Conservation (phyloP, 2,888 invertebrate species). For the Pseudoips prasinana region DNA sequence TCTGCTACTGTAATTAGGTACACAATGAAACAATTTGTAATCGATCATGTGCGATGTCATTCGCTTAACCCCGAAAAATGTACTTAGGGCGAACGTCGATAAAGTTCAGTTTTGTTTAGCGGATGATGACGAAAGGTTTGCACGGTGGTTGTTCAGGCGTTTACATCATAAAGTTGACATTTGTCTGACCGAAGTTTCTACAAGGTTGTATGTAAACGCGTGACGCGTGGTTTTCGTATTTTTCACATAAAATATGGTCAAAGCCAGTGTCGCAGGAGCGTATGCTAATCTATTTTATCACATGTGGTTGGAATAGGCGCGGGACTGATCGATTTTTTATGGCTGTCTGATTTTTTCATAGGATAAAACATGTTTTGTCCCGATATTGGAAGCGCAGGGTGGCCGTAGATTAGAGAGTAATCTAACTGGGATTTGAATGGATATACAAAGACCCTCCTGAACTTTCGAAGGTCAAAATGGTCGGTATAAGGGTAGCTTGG, state of each 20-base stretch:
- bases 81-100: slow-evolving; percentile 28
- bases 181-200: slow-evolving; percentile 36
- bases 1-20: slow-evolving; percentile 58
- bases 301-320: slow-evolving; percentile 45
- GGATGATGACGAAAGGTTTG: slow-evolving; percentile 26
- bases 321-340: slow-evolving; percentile 56
- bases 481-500: too few species aligned
- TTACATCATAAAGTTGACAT: slow-evolving; percentile 44
- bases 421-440: slow-evolving; percentile 15
- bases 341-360: slow-evolving; percentile 40
- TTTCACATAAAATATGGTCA: slow-evolving; percentile 54
- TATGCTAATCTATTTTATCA: slow-evolving; percentile 66
- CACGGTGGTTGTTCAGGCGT: slow-evolving; percentile 25
- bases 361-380: slow-evolving; percentile 35
- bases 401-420: slow-evolving; percentile 9
- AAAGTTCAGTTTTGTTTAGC: slow-evolving; percentile 33
- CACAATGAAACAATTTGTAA: slow-evolving; percentile 61
- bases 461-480: slow-evolving; percentile 20
- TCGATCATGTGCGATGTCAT: slow-evolving; percentile 47
- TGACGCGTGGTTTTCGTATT: slow-evolving; percentile 48
- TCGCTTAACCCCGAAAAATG: slow-evolving; percentile 37
- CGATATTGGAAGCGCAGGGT: slow-evolving; percentile 27
- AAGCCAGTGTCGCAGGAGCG: slow-evolving; percentile 40
- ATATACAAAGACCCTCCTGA: slow-evolving; percentile 14
- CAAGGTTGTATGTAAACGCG: slow-evolving; percentile 31